Conservation (phyloP, 2,113 vertebrate genomes). For the Poecile atricapillus region DNA sequence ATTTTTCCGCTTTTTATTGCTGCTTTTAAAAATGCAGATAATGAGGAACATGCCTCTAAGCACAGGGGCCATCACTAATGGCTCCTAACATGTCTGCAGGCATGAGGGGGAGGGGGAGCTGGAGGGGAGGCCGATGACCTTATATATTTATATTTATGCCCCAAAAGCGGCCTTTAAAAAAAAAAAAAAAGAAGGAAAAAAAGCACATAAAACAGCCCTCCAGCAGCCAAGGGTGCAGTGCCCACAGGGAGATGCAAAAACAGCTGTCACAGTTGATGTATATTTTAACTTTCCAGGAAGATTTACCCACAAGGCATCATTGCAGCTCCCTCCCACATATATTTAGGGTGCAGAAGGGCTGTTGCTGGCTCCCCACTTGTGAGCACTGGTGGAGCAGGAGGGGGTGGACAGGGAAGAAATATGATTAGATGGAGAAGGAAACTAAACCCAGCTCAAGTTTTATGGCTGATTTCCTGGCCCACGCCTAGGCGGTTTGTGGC, state of each 20-base stretch:
- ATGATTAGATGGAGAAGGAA: not conserved
- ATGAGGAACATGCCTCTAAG: constrained; percentile 62
- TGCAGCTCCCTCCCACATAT: not conserved
- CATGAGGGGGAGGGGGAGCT: not conserved
- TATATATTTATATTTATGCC: constrained; percentile 44
- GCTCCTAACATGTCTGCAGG: constrained; percentile 55
- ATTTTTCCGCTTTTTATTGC: constrained; percentile 70
- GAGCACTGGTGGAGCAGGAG: fast-evolving
- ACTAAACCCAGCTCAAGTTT: not conserved
- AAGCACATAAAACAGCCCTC: not conserved
- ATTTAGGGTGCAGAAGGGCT: not conserved
- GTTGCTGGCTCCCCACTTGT: fast-evolving
- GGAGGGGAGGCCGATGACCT: not conserved
- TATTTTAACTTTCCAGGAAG: not conserved
- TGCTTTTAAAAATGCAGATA: constrained; percentile 66
- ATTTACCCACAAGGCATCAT: not conserved
- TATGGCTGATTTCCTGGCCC: not conserved
- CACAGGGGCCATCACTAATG: constrained; percentile 52
- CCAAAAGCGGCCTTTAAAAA: not conserved
- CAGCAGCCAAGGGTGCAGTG: not conserved
- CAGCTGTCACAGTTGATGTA: fast-evolving
- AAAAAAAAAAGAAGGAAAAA: not conserved
- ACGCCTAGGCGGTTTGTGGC: fast-evolving
- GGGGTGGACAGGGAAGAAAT: not conserved
- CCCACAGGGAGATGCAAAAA: fast-evolving